Percentiles rank a stretch among this genome's conserved stretches.
Conservation (phyloP, 2,797 vertebrate genomes). For the Dromococcyx pavoninus region DNA sequence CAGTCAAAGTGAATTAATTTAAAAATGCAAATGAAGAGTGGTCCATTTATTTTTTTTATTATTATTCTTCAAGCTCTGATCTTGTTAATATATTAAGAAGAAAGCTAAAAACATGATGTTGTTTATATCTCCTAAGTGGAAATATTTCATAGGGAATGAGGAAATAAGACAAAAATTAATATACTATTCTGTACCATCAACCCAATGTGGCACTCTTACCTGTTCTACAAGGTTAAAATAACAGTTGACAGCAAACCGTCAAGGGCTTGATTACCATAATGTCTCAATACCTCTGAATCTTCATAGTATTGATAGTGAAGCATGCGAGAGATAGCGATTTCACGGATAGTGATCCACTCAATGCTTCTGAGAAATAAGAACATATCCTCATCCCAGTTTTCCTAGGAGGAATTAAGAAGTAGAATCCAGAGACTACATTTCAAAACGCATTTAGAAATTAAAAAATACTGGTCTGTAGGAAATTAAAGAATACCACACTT, state of each 20-base stretch:
- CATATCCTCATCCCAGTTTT: neutral
- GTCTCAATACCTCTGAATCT: neutral
- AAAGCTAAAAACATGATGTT: neutral
- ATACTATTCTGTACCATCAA: neutral
- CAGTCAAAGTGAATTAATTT: constrained; percentile 9
- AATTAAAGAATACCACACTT: neutral
- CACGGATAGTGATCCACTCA: neutral
- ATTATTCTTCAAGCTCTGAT: neutral
- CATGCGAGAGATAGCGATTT: no score
- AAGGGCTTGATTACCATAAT: neutral
- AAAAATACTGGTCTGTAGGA: neutral
- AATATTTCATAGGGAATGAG: neutral
- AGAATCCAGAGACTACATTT: neutral
- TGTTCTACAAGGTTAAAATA: neutral
- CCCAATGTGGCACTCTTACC: neutral
- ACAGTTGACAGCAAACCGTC: neutral
- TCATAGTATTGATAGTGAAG: neutral
- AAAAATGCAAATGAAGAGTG: neutral
- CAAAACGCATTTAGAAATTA: neutral
- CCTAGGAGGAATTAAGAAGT: neutral
- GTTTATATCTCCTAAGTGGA: neutral
- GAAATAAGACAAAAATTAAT: neutral
- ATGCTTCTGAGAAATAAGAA: neutral
- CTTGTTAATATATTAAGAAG: neutral
- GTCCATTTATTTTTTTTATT: neutral